Base-by-base conservation (phyloP, 2,888 invertebrate species). In the Aphelenchoides bicaudatus region DNA sequence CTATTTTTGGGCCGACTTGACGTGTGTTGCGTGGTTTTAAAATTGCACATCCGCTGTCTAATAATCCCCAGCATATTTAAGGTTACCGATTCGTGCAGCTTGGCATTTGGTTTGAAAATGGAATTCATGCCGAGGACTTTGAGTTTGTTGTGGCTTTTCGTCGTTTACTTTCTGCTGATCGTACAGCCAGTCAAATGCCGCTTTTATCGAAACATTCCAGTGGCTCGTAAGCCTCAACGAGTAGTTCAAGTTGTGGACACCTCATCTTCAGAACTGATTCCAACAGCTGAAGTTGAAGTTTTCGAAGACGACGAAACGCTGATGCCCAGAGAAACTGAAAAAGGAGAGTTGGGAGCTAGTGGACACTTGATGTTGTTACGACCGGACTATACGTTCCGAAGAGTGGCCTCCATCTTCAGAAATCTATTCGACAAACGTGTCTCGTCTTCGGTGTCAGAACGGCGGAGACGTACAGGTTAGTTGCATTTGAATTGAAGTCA, bases 371-470 rank as follows among this genome's bases (percentile, higher is more conserved):
- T 51, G 3, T 16, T 39, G 47, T 23, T 51, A 27, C 31, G 52
- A 39, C 52, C 52, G 16, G 52, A 51, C 25, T 51, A 38, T 19
- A 39, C 31, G 10, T 16, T 51, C 37, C 8, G 37, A 1, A 16
- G n/a, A 13, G 19, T 28, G 25, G 52, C 38, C 52, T 16, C 3
- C 1, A 21, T 51, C 1, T 19, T 51, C 10, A 27, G 37, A 19
- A 51, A 37, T 23, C 13, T 51, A 2, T 50, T 51, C 37, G 52
- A 51, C 3, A 21, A 39, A 19, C 51, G 52, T n/a, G n/a, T n/a
- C n/a, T n/a, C n/a, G 21, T 29, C 47, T 13, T 25, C 43, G 23
- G 23, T 25, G 6, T 8, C 6, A 6, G 43, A 43, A n/a, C 43
- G 43, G 10, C 43, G 43, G 8, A 6, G 43, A n/a, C 10, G 43